Evolutionary conservation across 1,140 invertebrate genomes (phyloP).

Genomic region (Leptopilina boulardi): DNA sequence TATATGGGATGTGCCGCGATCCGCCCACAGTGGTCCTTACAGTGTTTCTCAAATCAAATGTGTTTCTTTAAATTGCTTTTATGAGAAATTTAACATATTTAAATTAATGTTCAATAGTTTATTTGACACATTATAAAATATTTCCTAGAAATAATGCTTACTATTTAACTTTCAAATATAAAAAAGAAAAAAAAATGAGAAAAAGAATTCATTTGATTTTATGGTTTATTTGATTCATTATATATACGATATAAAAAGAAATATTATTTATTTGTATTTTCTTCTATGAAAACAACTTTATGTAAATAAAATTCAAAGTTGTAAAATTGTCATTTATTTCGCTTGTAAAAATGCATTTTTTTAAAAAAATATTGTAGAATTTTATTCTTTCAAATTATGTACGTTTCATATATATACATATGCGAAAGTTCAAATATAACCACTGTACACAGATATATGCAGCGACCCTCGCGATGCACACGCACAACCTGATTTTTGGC

Average conservation of each 20-base stretch:
- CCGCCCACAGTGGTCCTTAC: slow-evolving; percentile 67
- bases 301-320: no score
- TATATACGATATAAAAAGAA: no score
- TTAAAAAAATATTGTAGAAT: not conserved
- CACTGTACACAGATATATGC: slow-evolving; percentile 57
- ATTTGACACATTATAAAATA: not conserved
- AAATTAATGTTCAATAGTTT: not conserved
- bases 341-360: not conserved
- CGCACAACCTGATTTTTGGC: slow-evolving; percentile 67
- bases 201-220: no score
- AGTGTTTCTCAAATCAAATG: slow-evolving; percentile 65
- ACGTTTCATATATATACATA: no score
- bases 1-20: slow-evolving; percentile 67
- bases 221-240: no score
- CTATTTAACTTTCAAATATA: not conserved
- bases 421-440: slow-evolving; percentile 54
- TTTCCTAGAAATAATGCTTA: not conserved
- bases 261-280: no score
- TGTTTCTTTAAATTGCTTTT: slow-evolving; percentile 9
- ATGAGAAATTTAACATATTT: not conserved
- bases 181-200: not conserved
- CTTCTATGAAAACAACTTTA: no score
- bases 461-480: slow-evolving; percentile 53
- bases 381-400: not conserved
- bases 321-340: no score